phyloP scores from a whole-genome alignment of 2,888 invertebrate genomes.

The Notodonta ziczac region DNA sequence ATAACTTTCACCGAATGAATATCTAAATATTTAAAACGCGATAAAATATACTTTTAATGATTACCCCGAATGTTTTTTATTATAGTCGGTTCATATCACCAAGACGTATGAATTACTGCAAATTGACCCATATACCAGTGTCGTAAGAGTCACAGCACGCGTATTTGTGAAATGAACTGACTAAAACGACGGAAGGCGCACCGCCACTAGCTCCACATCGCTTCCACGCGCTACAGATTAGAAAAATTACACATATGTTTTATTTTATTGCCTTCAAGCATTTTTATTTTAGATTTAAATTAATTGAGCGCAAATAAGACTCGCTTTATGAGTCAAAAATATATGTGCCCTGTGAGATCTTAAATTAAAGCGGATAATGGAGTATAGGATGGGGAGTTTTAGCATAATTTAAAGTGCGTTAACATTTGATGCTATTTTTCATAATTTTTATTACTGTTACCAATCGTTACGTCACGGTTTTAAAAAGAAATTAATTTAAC shows the following conservation, averaged over 20 bases:
- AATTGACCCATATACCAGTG: too few species aligned
- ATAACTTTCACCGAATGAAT: slow-evolving; percentile 80
- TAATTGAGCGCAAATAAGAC: slow-evolving; percentile 78
- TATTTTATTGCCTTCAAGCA: slow-evolving; percentile 65
- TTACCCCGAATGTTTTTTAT: slow-evolving; percentile 74
- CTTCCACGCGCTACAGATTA: slow-evolving; percentile 69
- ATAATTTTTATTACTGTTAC: slow-evolving; percentile 57
- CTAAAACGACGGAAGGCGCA: slow-evolving; percentile 55
- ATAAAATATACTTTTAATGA: slow-evolving; percentile 83
- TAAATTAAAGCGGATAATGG: slow-evolving; percentile 58
- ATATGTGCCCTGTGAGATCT: slow-evolving; percentile 58
- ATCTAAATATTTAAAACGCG: slow-evolving; percentile 82
- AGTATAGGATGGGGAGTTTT: slow-evolving; percentile 56
- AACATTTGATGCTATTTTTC: slow-evolving; percentile 61
- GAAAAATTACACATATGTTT: slow-evolving; percentile 71
- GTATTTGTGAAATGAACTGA: too few species aligned
- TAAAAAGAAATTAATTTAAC: slow-evolving; percentile 25
- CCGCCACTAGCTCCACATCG: slow-evolving; percentile 42
- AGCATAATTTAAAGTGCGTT: slow-evolving; percentile 63
- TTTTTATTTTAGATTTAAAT: slow-evolving; percentile 75
- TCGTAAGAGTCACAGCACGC: too few species aligned
- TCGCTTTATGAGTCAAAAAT: slow-evolving; percentile 62
- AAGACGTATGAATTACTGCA: too few species aligned
- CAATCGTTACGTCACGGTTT: slow-evolving; percentile 50
- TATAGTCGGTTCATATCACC: slow-evolving; percentile 10